Base-by-base conservation (phyloP, 1,140 invertebrate species). In the Drosophila melanica region DNA sequence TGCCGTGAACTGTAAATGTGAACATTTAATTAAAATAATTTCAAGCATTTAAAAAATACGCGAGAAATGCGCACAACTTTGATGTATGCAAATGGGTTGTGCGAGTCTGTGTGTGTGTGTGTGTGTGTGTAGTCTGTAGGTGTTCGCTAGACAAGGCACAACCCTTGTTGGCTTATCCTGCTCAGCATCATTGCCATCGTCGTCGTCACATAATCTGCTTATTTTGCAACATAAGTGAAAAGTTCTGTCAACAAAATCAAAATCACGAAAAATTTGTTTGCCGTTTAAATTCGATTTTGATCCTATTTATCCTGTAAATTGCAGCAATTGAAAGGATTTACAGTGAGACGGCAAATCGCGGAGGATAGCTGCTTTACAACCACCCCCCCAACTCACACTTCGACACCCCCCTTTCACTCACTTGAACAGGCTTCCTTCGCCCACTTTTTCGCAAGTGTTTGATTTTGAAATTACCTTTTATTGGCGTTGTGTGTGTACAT, bases 251-350 rank as follows among this genome's bases (percentile, higher is more conserved):
- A 90, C 81, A 90, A 81, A 90, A 79, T 90, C 79, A 84, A 87
- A 86, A 82, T 87, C 84, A 77, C 55, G 75, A 70, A 86, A 84
- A 90, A 90, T 90, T 90, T 90, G 87, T 90, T 90, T 90, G 77
- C 87, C 82, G 67, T 90, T 90, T 90, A 90, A 90, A 90, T 90
- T 90, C 82, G 87, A 90, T 90, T 90, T 90, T 90, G 82, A 90
- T 90, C 87, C 87, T 87, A 89, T 90, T 90, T 90, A 90, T 90
- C 87, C 87, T 81, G 79, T 70, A 90, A 90, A 90, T 90, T 90
- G 87, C 77, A 76, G 87, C 87, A 87, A 90, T 90, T 90, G 87
- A 90, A 90, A 90, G 87, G 87, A 90, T 90, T 90, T 90, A 58
- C 79, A 50, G 33, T 14, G 60, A 57, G 67, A 59, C 68, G 39